Evolutionary conservation across 2,797 vertebrate genomes (phyloP), one percentile per base, ranked within the genome.

Genomic region (Miichthys miiuy): DNA sequence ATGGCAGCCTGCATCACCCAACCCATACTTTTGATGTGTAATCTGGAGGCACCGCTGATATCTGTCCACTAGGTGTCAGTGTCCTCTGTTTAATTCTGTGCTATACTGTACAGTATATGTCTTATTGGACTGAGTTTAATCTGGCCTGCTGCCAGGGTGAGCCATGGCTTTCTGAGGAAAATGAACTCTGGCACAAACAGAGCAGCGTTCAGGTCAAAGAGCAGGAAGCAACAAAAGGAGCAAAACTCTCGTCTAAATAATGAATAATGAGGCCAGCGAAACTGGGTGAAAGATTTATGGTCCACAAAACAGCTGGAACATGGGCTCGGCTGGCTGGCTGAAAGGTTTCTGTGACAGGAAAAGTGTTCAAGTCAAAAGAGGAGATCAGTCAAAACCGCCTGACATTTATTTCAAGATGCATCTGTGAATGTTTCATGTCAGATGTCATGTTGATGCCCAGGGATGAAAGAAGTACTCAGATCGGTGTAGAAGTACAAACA

Each of bases 11-110:
- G 27, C 30, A 30, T 30, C 27, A 27, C 27, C 27, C 27, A 27
- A 1, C 1, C 30, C 34, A 2, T 9, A 9, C 34, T 38, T 9
- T 27, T 34, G 6, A 18, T 13, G 18, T 34, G 13, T 27, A 6
- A 52, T 54, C 25, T 60, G 13, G 23, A 50, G 8, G 80, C 50
- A 76, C 2, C 73, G 14, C 20, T 82, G 7, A 5, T 7, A 5
- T 70, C 10, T 66, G 42, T 46, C 79, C 30, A 38, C 85, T 69
- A 89, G 87, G 57, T 69, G 88, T 72, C 81, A 52, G 21, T 64
- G 2, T 64, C 0, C 1, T 52, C n/a, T 16, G 4, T 27, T 80
- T 67, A 21, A 64, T 10, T 41, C 8, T 1, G 0, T 21, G 23
- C 4, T 6, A 4, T 42, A 6, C 42, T 2, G 34, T 17, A 56